A percentile compares a stretch with the other conserved stretches of the same genome.
Conservation (phyloP, 2,888 invertebrate genomes). For the Exephanes ischioxanthus region DNA sequence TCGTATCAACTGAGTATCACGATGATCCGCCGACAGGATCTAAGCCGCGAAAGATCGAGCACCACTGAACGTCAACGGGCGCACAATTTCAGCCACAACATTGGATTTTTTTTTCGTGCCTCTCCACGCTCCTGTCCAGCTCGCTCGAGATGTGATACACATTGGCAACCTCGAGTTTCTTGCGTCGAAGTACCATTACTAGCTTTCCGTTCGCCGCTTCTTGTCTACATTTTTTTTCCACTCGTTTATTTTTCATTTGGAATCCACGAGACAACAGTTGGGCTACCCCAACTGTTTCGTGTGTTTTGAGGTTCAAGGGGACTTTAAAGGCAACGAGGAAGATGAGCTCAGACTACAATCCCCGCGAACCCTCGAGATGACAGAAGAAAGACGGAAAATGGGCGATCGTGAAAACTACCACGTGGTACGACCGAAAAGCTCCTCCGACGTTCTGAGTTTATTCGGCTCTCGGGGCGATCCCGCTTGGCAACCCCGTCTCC, state of each 20-base stretch:
- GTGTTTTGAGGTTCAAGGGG: slow-evolving; percentile 39
- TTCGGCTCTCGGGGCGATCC: slow-evolving; percentile 46
- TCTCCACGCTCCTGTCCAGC: neutral
- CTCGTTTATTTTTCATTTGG: neutral
- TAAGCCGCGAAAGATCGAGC: neutral
- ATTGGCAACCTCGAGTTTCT: neutral
- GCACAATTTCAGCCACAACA: slow-evolving; percentile 35
- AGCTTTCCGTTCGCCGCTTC: neutral
- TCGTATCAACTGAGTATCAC: neutral
- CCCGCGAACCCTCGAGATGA: neutral
- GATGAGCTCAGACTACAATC: slow-evolving; percentile 22
- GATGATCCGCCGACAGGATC: neutral
- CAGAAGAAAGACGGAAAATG: neutral
- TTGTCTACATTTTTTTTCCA: neutral
- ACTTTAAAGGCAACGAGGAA: slow-evolving; percentile 25
- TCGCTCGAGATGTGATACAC: neutral
- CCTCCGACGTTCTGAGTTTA: slow-evolving; percentile 47
- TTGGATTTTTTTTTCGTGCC: slow-evolving; percentile 1
- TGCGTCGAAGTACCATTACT: neutral
- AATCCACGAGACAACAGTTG: slow-evolving; percentile 13
- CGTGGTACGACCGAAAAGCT: slow-evolving; percentile 27
- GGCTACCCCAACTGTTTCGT: neutral
- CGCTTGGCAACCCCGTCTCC: slow-evolving; percentile 39
- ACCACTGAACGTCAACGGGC: slow-evolving; percentile 4
- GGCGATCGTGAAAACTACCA: slow-evolving; percentile 47